These are phyloP conservation scores for Polydesmus complanatus DNA, from an alignment of 2,888 invertebrate species.

Conservation along the genomic window DNA sequence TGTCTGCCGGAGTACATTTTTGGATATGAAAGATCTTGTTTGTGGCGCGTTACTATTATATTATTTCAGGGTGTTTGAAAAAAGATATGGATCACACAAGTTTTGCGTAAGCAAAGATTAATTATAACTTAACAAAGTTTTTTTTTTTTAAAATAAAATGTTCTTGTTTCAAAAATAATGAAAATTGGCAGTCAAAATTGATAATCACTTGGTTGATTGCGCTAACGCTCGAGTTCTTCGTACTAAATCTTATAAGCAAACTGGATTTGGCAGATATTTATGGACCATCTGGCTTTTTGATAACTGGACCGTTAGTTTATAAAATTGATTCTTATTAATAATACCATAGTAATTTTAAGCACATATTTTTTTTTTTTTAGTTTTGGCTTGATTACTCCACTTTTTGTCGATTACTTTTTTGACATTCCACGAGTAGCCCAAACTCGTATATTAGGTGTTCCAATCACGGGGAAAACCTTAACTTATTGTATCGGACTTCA, in stretches of 20 bases:
- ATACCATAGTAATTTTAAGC: background rate
- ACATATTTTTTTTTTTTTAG: slow-evolving; percentile 23
- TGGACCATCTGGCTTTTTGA: slow-evolving; percentile 28
- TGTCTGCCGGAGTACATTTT: slow-evolving; percentile 35
- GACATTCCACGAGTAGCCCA: slow-evolving; percentile 38
- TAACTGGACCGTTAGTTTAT: slow-evolving; percentile 38
- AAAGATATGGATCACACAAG: slow-evolving; percentile 39
- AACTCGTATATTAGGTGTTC: slow-evolving; percentile 36
- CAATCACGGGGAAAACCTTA: slow-evolving; percentile 41
- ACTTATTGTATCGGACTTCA: slow-evolving; percentile 40
- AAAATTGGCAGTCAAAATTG: slow-evolving; percentile 31
- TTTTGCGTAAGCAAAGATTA: slow-evolving; percentile 30
- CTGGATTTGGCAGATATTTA: slow-evolving; percentile 31
- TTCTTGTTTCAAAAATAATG: background rate
- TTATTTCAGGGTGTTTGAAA: slow-evolving; percentile 37
- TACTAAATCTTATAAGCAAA: slow-evolving; percentile 29
- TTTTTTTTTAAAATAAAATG: background rate
- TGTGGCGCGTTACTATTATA: slow-evolving; percentile 39
- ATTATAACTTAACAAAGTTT: background rate
- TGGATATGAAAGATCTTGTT: slow-evolving; percentile 39
- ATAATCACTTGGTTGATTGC: slow-evolving; percentile 34
- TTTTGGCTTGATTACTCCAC: slow-evolving; percentile 36
- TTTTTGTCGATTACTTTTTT: slow-evolving; percentile 39
- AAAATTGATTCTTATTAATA: slow-evolving; percentile 19
- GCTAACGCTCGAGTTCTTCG: slow-evolving; percentile 32